Percentiles rank a stretch among this genome's conserved stretches.
These are phyloP conservation scores for Drymodes brunneopygia DNA, from an alignment of 2,113 vertebrate species.

Conservation along the genomic window DNA sequence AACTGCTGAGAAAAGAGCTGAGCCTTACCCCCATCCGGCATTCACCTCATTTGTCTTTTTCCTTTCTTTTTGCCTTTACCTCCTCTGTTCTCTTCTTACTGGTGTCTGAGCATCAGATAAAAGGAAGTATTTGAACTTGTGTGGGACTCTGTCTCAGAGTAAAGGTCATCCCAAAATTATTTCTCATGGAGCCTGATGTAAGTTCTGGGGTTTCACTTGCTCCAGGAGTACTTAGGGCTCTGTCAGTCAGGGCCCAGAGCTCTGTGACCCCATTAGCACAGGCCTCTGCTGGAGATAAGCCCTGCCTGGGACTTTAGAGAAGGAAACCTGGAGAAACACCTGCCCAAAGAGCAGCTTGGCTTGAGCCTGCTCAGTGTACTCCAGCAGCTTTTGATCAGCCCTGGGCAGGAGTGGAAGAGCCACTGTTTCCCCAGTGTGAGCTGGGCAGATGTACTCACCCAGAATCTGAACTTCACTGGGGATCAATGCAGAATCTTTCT, in stretches of 20 bases:
- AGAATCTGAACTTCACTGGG: not conserved
- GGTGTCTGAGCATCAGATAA: not conserved
- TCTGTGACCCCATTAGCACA: not conserved
- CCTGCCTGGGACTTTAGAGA: not conserved
- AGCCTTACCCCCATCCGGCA: not conserved
- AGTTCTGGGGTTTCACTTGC: not conserved
- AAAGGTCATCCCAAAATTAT: not conserved
- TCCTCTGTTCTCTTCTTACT: not conserved
- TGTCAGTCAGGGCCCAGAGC: not conserved
- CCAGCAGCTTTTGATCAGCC: not conserved
- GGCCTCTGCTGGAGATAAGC: not conserved
- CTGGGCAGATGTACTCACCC: not conserved
- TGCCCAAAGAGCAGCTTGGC: not conserved
- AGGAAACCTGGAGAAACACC: not conserved
- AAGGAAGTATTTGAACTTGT: not conserved
- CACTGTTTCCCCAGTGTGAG: not conserved
- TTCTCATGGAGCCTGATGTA: not conserved
- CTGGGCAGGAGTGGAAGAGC: not conserved
- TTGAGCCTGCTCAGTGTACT: not conserved
- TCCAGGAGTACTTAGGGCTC: not conserved
- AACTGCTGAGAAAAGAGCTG: not conserved
- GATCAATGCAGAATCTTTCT: not conserved
- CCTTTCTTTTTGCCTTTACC: not conserved
- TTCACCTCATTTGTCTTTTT: not conserved
- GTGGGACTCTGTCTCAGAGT: not conserved